Evolutionary conservation across 2,113 vertebrate species (phyloP), one percentile per base, ranked within the genome.

Genomic region (Corydoras maculifer): DNA sequence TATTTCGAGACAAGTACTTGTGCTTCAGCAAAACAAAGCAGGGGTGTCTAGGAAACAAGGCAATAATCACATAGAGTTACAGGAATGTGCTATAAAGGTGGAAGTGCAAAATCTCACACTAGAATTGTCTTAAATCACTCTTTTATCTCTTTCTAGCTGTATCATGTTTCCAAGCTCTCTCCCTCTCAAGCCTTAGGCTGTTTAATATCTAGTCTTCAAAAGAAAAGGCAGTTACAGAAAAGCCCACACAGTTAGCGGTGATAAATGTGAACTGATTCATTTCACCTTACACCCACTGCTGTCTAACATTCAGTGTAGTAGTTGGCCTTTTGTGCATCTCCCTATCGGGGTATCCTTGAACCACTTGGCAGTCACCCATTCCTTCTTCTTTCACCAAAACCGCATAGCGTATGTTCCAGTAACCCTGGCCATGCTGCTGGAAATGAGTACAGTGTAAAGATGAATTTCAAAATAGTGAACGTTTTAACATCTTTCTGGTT

Each of bases 171-270:
- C 75, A 7, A 32, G 57, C 62, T 58, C 18, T 43, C 59, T 68
- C 58, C 8, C 30, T 5, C 18, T 70, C 55, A 59, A 25, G 63
- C 75, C 43, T 67, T 49, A 25, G 75, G 78, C 73, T 70, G 48
- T 11, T 50, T 83, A 63, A 76, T 74, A 62, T 76, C 75, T 31
- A 66, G 70, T 79, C 75, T 84, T 83, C 77, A 82, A 85, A 68
- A 84, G 80, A 57, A 59, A 48, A 60, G 62, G 68, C 66, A 76
- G 15, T 82, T 55, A 77, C 75, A 68, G 77, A 70, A 57, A 81
- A 74, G 68, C 80, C n/a, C 81, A 82, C 75, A 78, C 76, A 72
- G 54, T 78, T 70, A 71, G 66, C 58, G 35, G 59, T 73, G 70
- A 74, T 70, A 59, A 77, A 78, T 80, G 81, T 78, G 80, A 82